phyloP scores from a whole-genome alignment of 1,140 invertebrate species.

The Cydia amplana region DNA sequence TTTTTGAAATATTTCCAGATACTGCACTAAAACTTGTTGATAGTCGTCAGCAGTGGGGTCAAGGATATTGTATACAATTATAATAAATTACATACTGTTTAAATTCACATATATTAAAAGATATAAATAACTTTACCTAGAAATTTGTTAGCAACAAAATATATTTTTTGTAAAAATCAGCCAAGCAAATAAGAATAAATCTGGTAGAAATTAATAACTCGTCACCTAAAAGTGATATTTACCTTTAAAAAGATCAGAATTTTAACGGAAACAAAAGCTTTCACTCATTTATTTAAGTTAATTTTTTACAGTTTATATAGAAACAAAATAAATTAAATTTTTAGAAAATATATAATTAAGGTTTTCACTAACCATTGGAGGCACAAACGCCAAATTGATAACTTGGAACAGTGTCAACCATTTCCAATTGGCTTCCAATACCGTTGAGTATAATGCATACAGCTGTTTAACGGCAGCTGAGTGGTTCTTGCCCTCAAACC shows the following conservation, averaged over 20 bases:
- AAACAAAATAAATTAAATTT: background rate
- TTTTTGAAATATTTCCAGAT: background rate
- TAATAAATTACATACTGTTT: background rate
- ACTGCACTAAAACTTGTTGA: background rate
- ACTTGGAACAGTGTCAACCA: conserved; percentile 86
- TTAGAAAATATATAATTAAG: conserved; percentile 29
- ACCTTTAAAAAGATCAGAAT: too few species aligned
- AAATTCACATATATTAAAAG: background rate
- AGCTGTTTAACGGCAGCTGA: conserved; percentile 80
- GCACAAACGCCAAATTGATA: conserved; percentile 85
- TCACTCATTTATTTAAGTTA: too few species aligned
- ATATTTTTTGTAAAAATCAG: too few species aligned
- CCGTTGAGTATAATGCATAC: conserved; percentile 81
- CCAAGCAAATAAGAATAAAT: too few species aligned
- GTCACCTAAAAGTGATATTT: too few species aligned
- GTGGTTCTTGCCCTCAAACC: conserved; percentile 86
- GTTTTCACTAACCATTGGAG: conserved; percentile 83
- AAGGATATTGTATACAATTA: background rate
- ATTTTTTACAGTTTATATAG: too few species aligned
- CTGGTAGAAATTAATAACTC: too few species aligned
- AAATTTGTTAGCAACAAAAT: too few species aligned
- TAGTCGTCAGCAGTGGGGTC: background rate
- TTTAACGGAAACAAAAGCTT: too few species aligned
- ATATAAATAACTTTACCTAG: background rate
- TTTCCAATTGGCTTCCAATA: conserved; percentile 85